Base-by-base conservation (phyloP, 2,888 invertebrate genomes). In the Drosophila testacea region DNA sequence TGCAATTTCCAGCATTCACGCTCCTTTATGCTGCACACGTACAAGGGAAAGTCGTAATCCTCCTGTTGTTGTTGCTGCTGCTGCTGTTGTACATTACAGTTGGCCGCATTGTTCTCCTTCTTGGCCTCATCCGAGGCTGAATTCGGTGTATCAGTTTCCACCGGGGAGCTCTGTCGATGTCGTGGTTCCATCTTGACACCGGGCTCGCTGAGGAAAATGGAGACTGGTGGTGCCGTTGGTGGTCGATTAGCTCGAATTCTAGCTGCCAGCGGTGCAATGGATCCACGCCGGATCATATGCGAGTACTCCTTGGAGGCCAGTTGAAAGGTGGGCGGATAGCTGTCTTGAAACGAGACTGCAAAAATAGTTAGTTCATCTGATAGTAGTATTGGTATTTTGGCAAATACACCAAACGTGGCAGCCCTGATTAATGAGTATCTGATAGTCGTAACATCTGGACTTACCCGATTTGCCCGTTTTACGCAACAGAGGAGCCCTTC, bases 1-100 rank as follows among this genome's bases (percentile, higher is more conserved):
- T 94, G 95, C 72, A 95, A 92, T 66, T 94, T 94, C 95, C 95
- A 95, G 84, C 95, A 95, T 90, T 95, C 94, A 55, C 94, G 93
- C 77, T 94, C 94, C 83, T 94, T 94, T 1, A 92, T 91, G 11
- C 94, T 93, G 72, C 93, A 93, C 69, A 94, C 93, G 61, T 93
- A 92, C 0, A 93, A 93, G n/a, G 94, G 93, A 69, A 88, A 91
- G 28, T 90, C 91, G 75, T 72, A 87, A 9, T 84, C 91, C 62
- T 79, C 77, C 34, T 69, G 76, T 13, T 42, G 60, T 34, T 59
- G 73, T 11, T 77, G 77, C 34, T 70, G 76, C 16, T 46, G 60
- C 38, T 59, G 73, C n/a, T 77, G 57, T 51, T 56, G 81, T 28
- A 79, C 77, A 59, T 81, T 82, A 27, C 84, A 79, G 22, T 83